These are phyloP conservation scores for Bufotes viridis DNA, from an alignment of 2,797 vertebrate genomes.

Conservation along the genomic window DNA sequence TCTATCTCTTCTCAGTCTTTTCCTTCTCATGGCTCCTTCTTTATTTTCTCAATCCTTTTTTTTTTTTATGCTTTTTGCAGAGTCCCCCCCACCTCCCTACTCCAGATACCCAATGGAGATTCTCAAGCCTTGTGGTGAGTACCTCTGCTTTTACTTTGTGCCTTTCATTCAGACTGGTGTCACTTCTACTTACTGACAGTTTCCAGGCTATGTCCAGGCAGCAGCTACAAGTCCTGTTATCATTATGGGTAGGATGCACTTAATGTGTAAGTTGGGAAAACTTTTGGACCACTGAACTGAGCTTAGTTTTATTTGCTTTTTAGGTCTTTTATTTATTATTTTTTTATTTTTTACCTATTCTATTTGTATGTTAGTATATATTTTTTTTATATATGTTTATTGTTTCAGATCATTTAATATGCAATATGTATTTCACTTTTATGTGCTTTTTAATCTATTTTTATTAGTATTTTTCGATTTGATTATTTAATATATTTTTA, in stretches of 20 bases:
- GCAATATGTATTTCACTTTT: no score
- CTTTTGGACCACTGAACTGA: neutral
- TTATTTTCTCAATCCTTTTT: slow-evolving; percentile 62
- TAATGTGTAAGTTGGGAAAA: slow-evolving; percentile 22
- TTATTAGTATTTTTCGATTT: no score
- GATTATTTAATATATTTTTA: no score
- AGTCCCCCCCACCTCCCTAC: slow-evolving; percentile 98
- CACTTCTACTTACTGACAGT: slow-evolving; percentile 19
- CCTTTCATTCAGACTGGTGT: neutral
- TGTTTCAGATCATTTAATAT: no score
- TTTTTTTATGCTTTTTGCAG: slow-evolving; percentile 74
- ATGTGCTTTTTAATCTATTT: no score
- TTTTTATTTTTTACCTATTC: neutral
- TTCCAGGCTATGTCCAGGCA: slow-evolving; percentile 31
- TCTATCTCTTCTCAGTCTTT: slow-evolving; percentile 72
- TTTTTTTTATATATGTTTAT: neutral
- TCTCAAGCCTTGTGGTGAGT: slow-evolving; percentile 98
- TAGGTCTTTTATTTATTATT: neutral
- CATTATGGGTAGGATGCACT: slow-evolving; percentile 24
- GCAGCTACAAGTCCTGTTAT: neutral
- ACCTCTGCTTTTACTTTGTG: slow-evolving; percentile 10
- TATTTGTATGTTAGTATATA: neutral
- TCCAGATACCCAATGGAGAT: slow-evolving; percentile 98
- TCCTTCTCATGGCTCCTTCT: slow-evolving; percentile 55
- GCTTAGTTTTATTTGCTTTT: neutral